Evolutionary conservation across 2,797 vertebrate species (phyloP).

Genomic region (Netta rufina): DNA sequence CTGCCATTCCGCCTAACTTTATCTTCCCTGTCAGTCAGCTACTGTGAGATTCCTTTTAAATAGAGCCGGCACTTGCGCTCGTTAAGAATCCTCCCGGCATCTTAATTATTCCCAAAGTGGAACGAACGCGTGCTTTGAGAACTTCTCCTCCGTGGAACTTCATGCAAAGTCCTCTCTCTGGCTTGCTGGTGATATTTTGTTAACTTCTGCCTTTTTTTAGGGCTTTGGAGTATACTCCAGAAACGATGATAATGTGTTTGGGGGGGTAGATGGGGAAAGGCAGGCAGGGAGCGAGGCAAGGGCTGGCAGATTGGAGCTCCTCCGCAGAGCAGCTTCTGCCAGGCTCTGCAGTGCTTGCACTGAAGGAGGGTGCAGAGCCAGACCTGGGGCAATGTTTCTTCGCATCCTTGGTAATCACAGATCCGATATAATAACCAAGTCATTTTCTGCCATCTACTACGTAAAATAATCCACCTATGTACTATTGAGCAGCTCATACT

Average conservation of each 20-base stretch:
- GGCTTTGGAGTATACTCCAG: not conserved
- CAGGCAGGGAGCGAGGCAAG: not conserved
- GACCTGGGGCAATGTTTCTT: not conserved
- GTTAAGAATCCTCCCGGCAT: not conserved
- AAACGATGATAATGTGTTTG: not conserved
- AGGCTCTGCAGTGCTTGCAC: rapidly evolving
- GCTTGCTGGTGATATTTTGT: not conserved
- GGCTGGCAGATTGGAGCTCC: not conserved
- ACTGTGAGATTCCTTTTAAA: slow-evolving; percentile 39
- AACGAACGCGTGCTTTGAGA: not conserved
- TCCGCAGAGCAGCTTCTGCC: not conserved
- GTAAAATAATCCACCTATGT: not conserved
- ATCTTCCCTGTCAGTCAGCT: slow-evolving; percentile 53
- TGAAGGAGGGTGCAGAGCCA: not conserved
- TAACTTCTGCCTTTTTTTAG: not conserved
- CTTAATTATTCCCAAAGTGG: slow-evolving; percentile 32
- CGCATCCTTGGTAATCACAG: rapidly evolving
- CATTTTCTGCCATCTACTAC: not conserved
- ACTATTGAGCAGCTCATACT: slow-evolving; percentile 5
- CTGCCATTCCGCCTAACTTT: slow-evolving; percentile 40
- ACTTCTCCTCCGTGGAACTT: not conserved
- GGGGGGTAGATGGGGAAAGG: not conserved
- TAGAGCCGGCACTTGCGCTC: not conserved
- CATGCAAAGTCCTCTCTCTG: not conserved
- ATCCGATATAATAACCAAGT: not conserved